These are phyloP conservation scores for Sarcoramphus papa DNA, from an alignment of 2,797 vertebrate species.

Conservation along the genomic window DNA sequence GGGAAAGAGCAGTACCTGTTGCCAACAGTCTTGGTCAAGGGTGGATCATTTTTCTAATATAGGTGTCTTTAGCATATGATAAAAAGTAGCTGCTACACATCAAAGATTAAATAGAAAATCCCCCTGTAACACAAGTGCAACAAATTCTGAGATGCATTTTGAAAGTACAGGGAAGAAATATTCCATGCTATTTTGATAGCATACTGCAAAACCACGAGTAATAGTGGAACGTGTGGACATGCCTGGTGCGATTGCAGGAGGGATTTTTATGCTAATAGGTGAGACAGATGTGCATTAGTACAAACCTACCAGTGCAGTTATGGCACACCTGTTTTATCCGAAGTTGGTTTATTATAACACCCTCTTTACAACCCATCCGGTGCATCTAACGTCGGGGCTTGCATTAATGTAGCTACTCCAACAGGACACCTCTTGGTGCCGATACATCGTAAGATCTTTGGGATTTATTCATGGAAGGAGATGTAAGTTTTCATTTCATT, in stretches of 20 bases:
- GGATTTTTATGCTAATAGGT: neutral
- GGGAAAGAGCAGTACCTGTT: neutral
- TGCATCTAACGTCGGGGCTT: neutral
- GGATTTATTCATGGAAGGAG: neutral
- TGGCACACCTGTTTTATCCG: neutral
- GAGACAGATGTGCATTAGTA: neutral
- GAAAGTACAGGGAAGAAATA: neutral
- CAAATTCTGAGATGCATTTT: neutral
- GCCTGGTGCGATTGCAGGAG: neutral
- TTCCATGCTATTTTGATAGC: neutral
- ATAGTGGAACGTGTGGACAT: neutral
- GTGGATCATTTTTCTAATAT: neutral
- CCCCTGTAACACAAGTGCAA: accelerated
- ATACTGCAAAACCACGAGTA: neutral
- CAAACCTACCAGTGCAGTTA: neutral
- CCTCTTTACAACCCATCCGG: neutral
- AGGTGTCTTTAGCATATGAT: neutral
- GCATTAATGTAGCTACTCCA: neutral
- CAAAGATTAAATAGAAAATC: neutral
- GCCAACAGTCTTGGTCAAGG: neutral
- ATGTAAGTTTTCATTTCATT: neutral
- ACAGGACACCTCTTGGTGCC: neutral
- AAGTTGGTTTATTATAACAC: neutral
- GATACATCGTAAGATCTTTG: neutral
- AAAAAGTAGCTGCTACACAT: neutral